Evolutionary conservation across 2,797 vertebrate genomes (phyloP).

Genomic region (Anabacerthia variegaticeps): DNA sequence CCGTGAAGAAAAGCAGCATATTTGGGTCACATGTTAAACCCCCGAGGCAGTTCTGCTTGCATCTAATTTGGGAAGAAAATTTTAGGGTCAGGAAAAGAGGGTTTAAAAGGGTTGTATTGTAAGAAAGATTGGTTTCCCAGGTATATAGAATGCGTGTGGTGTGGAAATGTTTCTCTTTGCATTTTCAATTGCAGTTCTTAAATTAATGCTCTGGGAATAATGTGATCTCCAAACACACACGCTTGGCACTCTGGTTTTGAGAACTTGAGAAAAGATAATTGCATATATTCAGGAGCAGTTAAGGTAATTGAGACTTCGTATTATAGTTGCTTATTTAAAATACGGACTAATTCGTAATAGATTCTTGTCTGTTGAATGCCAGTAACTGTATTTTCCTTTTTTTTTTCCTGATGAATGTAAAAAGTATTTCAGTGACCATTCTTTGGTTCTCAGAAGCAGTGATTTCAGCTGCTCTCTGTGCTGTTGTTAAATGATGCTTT

Average conservation of each 20-base stretch:
- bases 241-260: not conserved
- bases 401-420: not conserved
- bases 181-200: not conserved
- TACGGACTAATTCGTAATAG: not conserved
- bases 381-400: not conserved
- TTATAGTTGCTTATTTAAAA: not conserved
- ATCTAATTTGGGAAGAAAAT: constrained; percentile 30
- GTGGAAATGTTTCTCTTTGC: not conserved
- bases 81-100: not conserved
- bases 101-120: not conserved
- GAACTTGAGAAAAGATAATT: not conserved
- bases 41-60: not conserved
- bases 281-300: not conserved
- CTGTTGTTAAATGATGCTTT: not conserved
- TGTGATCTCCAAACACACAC: not conserved
- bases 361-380: not conserved
- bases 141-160: not conserved
- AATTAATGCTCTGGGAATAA: not conserved
- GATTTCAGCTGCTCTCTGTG: not conserved
- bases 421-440: not conserved
- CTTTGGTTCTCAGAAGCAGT: not conserved
- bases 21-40: constrained; percentile 30
- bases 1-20: not conserved
- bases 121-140: not conserved
- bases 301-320: not conserved